Evolutionary conservation across 2,888 invertebrate species (phyloP).

Genomic region (Perizoma affinitatum): DNA sequence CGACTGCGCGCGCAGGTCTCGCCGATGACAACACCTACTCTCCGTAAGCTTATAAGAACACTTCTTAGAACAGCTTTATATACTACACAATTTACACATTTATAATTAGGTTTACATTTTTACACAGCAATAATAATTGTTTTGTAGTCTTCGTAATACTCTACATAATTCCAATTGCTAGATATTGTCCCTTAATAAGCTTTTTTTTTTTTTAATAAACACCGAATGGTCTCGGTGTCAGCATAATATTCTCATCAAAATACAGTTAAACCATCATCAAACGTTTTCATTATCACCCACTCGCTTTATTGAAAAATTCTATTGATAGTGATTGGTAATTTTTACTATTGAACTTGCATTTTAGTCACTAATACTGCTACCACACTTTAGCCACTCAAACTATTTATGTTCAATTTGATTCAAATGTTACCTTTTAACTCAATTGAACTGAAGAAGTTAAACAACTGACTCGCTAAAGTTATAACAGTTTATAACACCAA

Average conservation of each 20-base stretch:
- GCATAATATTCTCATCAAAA: slow-evolving; percentile 61
- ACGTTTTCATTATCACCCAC: slow-evolving; percentile 42
- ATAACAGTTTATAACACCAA: slow-evolving; percentile 42
- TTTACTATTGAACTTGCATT: slow-evolving; percentile 58
- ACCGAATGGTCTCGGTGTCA: slow-evolving; percentile 68
- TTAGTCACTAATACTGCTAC: slow-evolving; percentile 51
- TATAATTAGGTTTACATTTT: slow-evolving; percentile 79
- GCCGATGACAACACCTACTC: slow-evolving; percentile 62
- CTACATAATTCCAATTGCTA: slow-evolving; percentile 80
- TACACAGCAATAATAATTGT: slow-evolving; percentile 82
- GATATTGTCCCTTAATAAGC: slow-evolving; percentile 83
- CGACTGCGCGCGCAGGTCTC: slow-evolving; percentile 42
- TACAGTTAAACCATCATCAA: slow-evolving; percentile 51
- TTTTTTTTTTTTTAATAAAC: slow-evolving; percentile 62
- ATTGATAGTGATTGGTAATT: slow-evolving; percentile 54
- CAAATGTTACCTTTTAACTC: too few species aligned
- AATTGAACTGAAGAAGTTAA: too few species aligned
- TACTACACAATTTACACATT: slow-evolving; percentile 83
- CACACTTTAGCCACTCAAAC: too few species aligned
- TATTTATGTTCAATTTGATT: too few species aligned
- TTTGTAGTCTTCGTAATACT: slow-evolving; percentile 80
- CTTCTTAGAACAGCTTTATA: slow-evolving; percentile 81
- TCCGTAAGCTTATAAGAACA: slow-evolving; percentile 81
- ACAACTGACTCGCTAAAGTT: too few species aligned
- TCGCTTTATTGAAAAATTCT: slow-evolving; percentile 47